Percentiles rank a stretch among this genome's conserved stretches.
These are phyloP conservation scores for Strix uralensis DNA, from an alignment of 2,113 vertebrate genomes.

Conservation along the genomic window DNA sequence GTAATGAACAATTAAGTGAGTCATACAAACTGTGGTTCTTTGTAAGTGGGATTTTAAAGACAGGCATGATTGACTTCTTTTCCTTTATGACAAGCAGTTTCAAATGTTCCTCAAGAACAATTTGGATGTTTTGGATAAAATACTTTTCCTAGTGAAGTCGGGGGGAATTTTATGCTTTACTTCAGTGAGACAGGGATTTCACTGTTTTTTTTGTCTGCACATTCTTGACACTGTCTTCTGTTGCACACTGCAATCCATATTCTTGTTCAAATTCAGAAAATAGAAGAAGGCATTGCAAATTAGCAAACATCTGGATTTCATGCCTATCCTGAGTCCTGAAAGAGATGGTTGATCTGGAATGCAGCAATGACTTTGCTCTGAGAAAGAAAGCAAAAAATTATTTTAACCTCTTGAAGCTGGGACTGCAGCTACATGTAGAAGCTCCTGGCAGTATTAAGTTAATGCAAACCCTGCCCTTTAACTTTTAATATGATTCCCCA, in stretches of 20 bases:
- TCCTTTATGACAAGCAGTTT: conserved; percentile 31
- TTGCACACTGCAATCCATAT: neutral
- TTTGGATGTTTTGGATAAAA: neutral
- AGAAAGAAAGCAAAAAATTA: neutral
- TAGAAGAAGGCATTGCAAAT: conserved; percentile 1
- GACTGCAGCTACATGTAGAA: neutral
- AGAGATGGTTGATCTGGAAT: neutral
- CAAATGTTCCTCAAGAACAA: conserved; percentile 34
- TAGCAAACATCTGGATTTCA: conserved; percentile 53
- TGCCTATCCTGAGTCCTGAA: conserved; percentile 21
- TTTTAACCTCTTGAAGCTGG: neutral
- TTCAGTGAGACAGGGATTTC: neutral
- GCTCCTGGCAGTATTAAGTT: neutral
- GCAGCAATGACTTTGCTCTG: neutral
- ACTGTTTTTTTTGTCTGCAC: neutral
- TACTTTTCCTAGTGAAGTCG: neutral
- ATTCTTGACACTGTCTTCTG: neutral
- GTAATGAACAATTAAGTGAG: conserved; percentile 72
- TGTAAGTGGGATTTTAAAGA: conserved; percentile 61
- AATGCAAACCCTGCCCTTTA: neutral
- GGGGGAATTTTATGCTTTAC: neutral
- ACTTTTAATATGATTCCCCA: neutral
- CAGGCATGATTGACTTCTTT: conserved; percentile 47
- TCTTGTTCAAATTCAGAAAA: neutral
- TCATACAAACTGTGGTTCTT: conserved; percentile 67